Percentiles rank a stretch among this genome's conserved stretches.
Evolutionary conservation across 1,140 invertebrate species (phyloP).

Genomic region (Aphaenogaster rudis): DNA sequence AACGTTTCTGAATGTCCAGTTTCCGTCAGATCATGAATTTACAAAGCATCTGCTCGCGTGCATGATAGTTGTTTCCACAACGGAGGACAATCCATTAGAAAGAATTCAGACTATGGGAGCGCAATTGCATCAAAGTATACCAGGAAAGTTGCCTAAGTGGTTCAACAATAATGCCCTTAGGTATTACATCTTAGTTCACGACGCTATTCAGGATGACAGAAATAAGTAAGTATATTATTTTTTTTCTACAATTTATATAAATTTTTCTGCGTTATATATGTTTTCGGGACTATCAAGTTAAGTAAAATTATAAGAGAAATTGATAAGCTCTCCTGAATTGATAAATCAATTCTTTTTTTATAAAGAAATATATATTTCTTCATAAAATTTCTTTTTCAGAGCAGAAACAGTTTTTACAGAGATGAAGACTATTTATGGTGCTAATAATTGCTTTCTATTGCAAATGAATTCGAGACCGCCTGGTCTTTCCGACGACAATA

Average conservation of each 20-base stretch:
- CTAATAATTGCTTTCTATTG: conserved; percentile 94
- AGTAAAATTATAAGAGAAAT: neutral
- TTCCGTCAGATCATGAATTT: conserved; percentile 98
- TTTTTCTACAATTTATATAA: neutral
- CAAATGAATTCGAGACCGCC: conserved; percentile 93
- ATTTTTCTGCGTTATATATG: neutral
- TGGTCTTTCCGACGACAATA: conserved; percentile 87
- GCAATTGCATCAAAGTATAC: conserved; percentile 92
- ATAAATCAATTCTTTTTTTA: neutral
- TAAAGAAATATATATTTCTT: conserved; percentile 54
- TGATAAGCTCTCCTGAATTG: neutral
- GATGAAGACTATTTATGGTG: conserved; percentile 95
- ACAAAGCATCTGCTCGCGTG: conserved; percentile 97
- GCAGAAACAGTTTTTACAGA: conserved; percentile 94
- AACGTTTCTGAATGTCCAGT: conserved; percentile 95
- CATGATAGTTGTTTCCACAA: conserved; percentile 94
- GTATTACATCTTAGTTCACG: conserved; percentile 96
- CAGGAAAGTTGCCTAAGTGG: conserved; percentile 95
- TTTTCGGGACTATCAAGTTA: neutral
- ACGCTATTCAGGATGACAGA: conserved; percentile 90
- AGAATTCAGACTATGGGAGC: conserved; percentile 92
- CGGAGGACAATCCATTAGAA: conserved; percentile 93
- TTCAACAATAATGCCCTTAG: conserved; percentile 94
- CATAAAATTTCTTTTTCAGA: conserved; percentile 85
- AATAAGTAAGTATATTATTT: conserved; percentile 87